Percentiles rank a stretch among this genome's conserved stretches.
These are phyloP conservation scores for Peromyscus attwateri DNA, from an alignment of 2,797 vertebrate species.

Conservation along the genomic window DNA sequence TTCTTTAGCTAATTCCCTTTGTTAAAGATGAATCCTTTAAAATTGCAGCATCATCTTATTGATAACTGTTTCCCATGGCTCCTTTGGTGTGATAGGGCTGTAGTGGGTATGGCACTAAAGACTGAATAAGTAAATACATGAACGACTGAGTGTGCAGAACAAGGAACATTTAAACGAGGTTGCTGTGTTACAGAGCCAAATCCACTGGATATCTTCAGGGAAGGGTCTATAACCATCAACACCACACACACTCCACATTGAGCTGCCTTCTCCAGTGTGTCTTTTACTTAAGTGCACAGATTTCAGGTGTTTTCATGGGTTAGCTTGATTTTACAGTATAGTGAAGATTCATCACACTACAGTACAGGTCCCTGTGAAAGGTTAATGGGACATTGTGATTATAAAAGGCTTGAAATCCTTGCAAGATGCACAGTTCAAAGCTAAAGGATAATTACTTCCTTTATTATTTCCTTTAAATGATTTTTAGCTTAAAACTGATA, in stretches of 20 bases:
- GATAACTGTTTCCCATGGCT: neutral
- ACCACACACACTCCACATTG: no score
- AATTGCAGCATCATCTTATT: neutral
- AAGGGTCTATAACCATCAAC: neutral
- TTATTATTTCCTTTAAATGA: neutral
- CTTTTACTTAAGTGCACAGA: neutral
- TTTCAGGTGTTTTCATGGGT: neutral
- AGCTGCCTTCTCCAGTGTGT: neutral
- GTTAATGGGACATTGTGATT: neutral
- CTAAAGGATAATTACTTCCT: neutral
- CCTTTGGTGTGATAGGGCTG: neutral
- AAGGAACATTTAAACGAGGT: neutral
- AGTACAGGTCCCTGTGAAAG: neutral
- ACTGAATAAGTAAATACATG: neutral
- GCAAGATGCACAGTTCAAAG: neutral
- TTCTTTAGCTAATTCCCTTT: neutral
- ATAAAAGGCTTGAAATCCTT: conserved; percentile 19
- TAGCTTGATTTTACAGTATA: neutral
- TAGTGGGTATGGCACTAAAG: neutral
- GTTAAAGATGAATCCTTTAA: neutral
- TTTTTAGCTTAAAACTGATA: conserved; percentile 30
- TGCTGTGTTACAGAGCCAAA: neutral
- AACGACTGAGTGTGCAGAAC: neutral
- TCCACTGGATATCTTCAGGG: neutral
- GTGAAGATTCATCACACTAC: neutral